These are phyloP conservation scores for Staurois parvus DNA, from an alignment of 2,797 vertebrate genomes.

Conservation along the genomic window DNA sequence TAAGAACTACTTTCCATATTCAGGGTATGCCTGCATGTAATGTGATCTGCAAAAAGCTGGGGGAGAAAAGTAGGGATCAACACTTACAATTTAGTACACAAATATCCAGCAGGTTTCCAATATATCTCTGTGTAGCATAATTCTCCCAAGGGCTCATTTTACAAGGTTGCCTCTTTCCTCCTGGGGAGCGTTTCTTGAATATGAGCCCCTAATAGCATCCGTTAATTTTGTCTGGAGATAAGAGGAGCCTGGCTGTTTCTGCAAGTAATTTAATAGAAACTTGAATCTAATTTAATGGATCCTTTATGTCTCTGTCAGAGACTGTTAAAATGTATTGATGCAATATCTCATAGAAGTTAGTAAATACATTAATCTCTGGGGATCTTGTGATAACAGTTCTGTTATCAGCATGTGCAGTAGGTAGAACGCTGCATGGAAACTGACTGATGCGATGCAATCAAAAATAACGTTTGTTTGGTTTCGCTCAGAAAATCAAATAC, in stretches of 20 bases:
- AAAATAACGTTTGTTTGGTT: constrained; percentile 31
- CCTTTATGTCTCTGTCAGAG: constrained; percentile 75
- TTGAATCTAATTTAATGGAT: constrained; percentile 75
- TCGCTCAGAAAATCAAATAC: constrained; percentile 15
- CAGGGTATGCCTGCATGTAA: constrained; percentile 79
- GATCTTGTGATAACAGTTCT: constrained; percentile 66
- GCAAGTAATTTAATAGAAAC: constrained; percentile 74
- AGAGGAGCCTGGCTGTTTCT: constrained; percentile 71
- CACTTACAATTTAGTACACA: constrained; percentile 60
- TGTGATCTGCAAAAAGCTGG: constrained; percentile 72
- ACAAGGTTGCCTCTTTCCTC: constrained; percentile 66
- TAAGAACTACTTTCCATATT: constrained; percentile 77
- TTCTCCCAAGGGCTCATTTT: constrained; percentile 61
- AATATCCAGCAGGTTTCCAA: constrained; percentile 65
- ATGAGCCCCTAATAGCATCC: constrained; percentile 73
- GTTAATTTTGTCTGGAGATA: constrained; percentile 79
- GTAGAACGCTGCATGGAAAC: constrained; percentile 45
- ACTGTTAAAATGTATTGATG: constrained; percentile 72
- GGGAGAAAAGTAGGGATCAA: constrained; percentile 58
- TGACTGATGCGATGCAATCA: constrained; percentile 37
- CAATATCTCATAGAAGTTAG: constrained; percentile 69
- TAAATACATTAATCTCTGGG: constrained; percentile 73
- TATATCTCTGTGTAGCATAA: constrained; percentile 66
- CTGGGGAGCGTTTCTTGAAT: constrained; percentile 66
- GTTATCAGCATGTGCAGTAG: constrained; percentile 57